Percentiles rank a stretch among this genome's conserved stretches.
Evolutionary conservation across 1,140 invertebrate species (phyloP).

Genomic region (Dryas iulia): DNA sequence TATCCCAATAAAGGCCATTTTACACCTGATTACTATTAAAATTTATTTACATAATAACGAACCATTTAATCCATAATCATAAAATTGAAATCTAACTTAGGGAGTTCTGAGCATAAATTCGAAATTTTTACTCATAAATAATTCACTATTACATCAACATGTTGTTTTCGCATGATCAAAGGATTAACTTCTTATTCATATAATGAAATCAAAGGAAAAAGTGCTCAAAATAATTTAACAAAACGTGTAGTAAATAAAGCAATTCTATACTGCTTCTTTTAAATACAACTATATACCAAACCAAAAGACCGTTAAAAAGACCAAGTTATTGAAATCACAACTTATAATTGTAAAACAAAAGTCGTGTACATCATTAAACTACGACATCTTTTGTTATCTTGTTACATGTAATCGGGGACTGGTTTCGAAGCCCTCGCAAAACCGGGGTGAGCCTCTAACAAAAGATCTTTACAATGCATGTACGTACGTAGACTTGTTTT

Average conservation of each 20-base stretch:
- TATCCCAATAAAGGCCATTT: not conserved
- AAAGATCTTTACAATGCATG: constrained; percentile 39
- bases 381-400: constrained; percentile 47
- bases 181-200: not conserved
- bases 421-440: constrained; percentile 50
- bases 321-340: not conserved
- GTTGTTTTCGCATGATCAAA: constrained; percentile 10
- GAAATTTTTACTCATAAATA: constrained; percentile 37
- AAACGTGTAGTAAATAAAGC: not conserved
- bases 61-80: not conserved
- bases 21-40: not conserved
- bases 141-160: constrained; percentile 31
- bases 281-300: not conserved
- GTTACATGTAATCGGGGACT: constrained; percentile 52
- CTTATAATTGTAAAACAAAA: not conserved
- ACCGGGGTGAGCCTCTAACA: constrained; percentile 45
- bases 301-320: not conserved
- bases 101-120: constrained; percentile 19
- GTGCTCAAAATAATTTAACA: not conserved
- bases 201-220: not conserved
- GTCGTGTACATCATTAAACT: constrained; percentile 15
- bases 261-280: not conserved
- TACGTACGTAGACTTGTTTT: constrained; percentile 44
- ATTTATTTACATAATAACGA: not conserved
- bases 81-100: constrained; percentile 21